Conservation (phyloP, 2,797 vertebrate species). For the Hydrolagus colliei region DNA sequence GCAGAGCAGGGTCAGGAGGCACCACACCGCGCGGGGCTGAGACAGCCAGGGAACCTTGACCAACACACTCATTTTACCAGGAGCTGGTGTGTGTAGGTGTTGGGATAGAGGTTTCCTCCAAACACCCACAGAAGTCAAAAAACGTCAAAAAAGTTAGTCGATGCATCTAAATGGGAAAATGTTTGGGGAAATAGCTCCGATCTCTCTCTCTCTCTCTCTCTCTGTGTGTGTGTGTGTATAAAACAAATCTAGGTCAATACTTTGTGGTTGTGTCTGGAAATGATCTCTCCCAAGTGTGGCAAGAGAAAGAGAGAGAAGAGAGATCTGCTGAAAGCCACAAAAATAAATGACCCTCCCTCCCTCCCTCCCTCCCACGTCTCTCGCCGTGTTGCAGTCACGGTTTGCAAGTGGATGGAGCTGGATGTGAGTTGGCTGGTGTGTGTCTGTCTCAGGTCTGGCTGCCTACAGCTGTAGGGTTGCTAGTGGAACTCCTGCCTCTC, state of each 20-base stretch:
- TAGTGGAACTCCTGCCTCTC: constrained; percentile 34
- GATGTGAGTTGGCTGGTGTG: constrained; percentile 28
- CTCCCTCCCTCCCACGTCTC: neutral
- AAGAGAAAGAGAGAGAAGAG: neutral
- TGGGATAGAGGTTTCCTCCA: neutral
- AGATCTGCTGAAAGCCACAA: neutral
- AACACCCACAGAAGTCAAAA: neutral
- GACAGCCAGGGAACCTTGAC: neutral
- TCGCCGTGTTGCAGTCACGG: constrained; percentile 40
- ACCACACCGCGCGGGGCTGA: neutral
- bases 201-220: neutral
- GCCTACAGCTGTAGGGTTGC: constrained; percentile 22
- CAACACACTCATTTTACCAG: neutral
- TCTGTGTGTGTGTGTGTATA: too few relatives aligned
- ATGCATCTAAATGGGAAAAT: constrained; percentile 8
- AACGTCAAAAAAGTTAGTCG: neutral
- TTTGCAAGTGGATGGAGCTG: constrained; percentile 10
- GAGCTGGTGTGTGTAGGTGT: neutral
- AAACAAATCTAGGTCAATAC: too few relatives aligned
- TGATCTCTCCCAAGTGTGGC: too few relatives aligned
- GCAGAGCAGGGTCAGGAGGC: constrained; percentile 45
- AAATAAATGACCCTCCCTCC: constrained; percentile 31
- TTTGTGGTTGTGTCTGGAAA: neutral
- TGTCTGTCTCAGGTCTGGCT: constrained; percentile 36
- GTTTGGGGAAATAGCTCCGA: neutral